Base-by-base conservation (phyloP, 2,888 invertebrate genomes). In the Busseola fusca region DNA sequence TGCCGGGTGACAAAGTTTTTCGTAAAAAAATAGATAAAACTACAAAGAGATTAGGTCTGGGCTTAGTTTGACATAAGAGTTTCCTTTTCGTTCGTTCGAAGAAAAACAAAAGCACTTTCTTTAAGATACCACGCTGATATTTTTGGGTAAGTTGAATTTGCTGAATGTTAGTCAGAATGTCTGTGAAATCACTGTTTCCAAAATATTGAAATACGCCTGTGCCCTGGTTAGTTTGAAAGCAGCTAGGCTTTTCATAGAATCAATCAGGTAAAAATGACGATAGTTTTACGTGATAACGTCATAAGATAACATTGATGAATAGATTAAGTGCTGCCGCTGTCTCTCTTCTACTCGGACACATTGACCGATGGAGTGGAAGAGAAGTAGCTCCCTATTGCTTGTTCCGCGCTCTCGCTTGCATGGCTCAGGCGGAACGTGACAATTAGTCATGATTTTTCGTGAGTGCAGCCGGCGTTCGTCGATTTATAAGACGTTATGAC, bases 11-110 rank as follows among this genome's bases (percentile, higher is more conserved):
- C 78, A 81, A 78, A 78, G 81, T 78, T 78, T 81, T 66, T 48
- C 57, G 52, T 42, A 58, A 76, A 81, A 45, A 74, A 80, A 65
- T 50, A 45, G 81, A 78, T 81, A 78, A 81, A 78, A 81, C 64
- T 81, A 54, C 40, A 60, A 81, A 76, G 57, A 76, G 72, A 71
- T 78, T 81, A 62, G 58, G 25, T 48, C 9, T 16, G 52, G 64
- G 40, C 14, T 78, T 71, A 64, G 48, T 42, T 5, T 64, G 72
- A 76, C 42, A 42, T 27, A 27, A 14, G 37, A 42, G 14, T 9
- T 27, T 27, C 48, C 18, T 50, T 56, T 57, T 50, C 9, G 25
- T 48, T 48, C 10, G 21, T 27, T 16, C 0, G 27, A 18, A 40
- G 37, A 57, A 34, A 74, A 48, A 60, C 21, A 18, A 34, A 42